A percentile compares a stretch with the other conserved stretches of the same genome.
Evolutionary conservation across 1,140 invertebrate genomes (phyloP).

Genomic region (Leptopilina boulardi): DNA sequence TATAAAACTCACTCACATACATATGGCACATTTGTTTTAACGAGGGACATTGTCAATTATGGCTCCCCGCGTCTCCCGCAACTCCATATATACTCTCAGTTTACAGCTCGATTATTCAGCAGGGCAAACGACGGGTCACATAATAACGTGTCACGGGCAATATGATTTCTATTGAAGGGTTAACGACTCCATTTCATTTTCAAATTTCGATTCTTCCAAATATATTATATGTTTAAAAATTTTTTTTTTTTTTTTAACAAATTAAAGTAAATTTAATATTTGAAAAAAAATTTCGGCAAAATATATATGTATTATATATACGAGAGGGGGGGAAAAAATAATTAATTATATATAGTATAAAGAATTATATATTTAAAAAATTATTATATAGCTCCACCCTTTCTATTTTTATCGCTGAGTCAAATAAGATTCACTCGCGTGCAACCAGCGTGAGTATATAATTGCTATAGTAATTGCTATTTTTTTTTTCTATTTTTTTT

Average conservation of each 20-base stretch:
- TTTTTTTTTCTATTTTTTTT: not conserved
- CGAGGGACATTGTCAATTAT: constrained; percentile 68
- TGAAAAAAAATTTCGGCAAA: too few species aligned
- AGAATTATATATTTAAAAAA: not conserved
- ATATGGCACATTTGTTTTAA: constrained; percentile 51
- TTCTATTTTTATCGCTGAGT: constrained; percentile 29
- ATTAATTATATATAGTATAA: constrained; percentile 1
- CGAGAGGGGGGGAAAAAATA: not conserved
- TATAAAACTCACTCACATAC: constrained; percentile 49
- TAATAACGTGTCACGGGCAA: constrained; percentile 48
- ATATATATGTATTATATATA: not conserved
- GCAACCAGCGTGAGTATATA: constrained; percentile 4
- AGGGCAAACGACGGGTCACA: constrained; percentile 43
- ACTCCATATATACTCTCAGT: constrained; percentile 62
- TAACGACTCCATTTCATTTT: constrained; percentile 21
- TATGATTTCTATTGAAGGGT: constrained; percentile 16
- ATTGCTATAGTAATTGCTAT: constrained; percentile 15
- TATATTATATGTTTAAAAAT: too few species aligned
- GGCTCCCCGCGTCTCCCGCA: constrained; percentile 52
- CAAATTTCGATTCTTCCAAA: not conserved
- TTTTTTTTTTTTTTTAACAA: not conserved
- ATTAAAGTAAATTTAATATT: too few species aligned
- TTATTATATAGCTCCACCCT: constrained; percentile 6
- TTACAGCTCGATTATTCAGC: constrained; percentile 55
- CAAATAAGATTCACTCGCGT: constrained; percentile 14